Base-by-base conservation (phyloP, 2,888 invertebrate genomes). In the Drosophila testacea region DNA sequence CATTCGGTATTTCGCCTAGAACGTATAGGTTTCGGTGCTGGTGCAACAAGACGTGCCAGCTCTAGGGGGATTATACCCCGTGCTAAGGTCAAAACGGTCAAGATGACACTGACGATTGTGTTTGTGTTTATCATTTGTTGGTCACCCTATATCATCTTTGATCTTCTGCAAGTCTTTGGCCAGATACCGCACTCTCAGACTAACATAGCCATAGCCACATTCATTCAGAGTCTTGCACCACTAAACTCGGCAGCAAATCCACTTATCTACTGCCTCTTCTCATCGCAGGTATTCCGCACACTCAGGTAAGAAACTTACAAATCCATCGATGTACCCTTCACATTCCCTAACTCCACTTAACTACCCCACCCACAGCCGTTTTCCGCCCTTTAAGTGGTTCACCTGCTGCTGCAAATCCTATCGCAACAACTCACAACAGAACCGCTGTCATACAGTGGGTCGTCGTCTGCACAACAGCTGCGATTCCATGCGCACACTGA, bases 31-130 rank as follows among this genome's bases (percentile, higher is more conserved):
- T 93, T 93, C 65, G 81, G 81, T 3, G 90, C 94, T 69, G 93
- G 93, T 6, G 94, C 94, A 74, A 95, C 95, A 34, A 94, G 96
- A 44, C 94, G 97, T 50, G 97, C 97, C 1, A 98, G 98, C 91
- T 98, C 98, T 28, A 94, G 98, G 54, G 98, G 98, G 47, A 95
- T 98, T 69, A 98, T 98, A 89, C 98, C 98, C 0, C 95, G 97
- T 72, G 98, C 98, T 36, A 98, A 98, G 93, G 97, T 98, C 85
- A 98, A 98, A 94, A 98, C 98, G 13, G 97, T 98, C 72, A 98
- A 98, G 93, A 98, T 98, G 98, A 98, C 98, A 0, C 96, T 98
- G 81, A 98, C 98, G 81, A 98, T 98, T 87, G 98, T 98, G 68
- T 96, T 98, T 87, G 98, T 97, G 38, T 98, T 98, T 93, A 96